These are phyloP conservation scores for Myrmecophaga tridactyla DNA, from an alignment of 2,113 vertebrate species.

Conservation along the genomic window DNA sequence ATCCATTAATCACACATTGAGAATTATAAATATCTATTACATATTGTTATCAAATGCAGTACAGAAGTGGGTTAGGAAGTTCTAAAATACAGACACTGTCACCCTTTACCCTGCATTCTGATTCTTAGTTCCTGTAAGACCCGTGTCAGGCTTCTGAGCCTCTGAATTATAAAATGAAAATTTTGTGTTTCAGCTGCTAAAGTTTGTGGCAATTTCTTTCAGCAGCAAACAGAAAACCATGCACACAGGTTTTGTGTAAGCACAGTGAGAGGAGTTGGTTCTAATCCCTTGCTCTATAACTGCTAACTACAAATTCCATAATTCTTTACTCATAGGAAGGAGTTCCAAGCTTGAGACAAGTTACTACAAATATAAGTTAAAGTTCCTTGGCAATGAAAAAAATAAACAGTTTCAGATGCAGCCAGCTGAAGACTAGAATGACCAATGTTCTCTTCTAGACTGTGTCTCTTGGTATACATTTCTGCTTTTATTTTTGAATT, in stretches of 20 bases:
- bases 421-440: not conserved
- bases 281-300: not conserved
- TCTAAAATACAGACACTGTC: too few relatives aligned
- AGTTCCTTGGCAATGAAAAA: conserved; percentile 20
- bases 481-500: not conserved
- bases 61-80: not conserved
- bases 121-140: too few relatives aligned
- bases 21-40: not conserved
- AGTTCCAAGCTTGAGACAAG: not conserved
- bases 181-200: not conserved
- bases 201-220: not conserved
- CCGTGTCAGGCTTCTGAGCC: not conserved
- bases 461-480: not conserved
- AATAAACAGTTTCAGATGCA: conserved; percentile 34
- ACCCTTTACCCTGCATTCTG: too few relatives aligned
- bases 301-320: conserved; percentile 30
- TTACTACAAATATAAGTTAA: not conserved
- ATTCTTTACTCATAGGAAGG: conserved; percentile 21
- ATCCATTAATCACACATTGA: too few relatives aligned
- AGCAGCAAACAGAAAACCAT: not conserved
- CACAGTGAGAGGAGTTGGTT: not conserved
- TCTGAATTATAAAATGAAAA: not conserved
- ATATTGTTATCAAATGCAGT: not conserved
- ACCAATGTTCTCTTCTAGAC: not conserved
- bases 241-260: not conserved